Conservation (phyloP, 2,888 invertebrate species). For the Ichneumoninae sp. region DNA sequence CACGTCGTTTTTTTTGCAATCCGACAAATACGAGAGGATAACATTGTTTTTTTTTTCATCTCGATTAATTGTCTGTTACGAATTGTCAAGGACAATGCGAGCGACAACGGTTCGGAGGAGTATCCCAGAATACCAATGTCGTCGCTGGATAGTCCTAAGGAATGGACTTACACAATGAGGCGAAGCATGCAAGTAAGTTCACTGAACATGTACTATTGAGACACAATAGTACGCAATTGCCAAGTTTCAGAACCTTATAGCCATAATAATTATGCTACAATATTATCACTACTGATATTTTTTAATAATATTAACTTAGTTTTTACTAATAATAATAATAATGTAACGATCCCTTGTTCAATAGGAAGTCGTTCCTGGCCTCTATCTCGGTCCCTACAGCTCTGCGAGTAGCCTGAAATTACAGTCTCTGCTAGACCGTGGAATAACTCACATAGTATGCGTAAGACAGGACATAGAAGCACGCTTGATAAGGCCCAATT, state of each 20-base stretch:
- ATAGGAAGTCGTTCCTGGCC: conserved; percentile 89
- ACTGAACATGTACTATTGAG: not conserved
- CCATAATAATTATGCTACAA: too few relatives aligned
- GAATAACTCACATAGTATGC: conserved; percentile 89
- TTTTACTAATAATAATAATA: not conserved
- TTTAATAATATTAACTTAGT: too few relatives aligned
- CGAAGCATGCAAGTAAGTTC: conserved; percentile 80
- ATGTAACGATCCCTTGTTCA: conserved; percentile 71
- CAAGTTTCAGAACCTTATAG: too few relatives aligned
- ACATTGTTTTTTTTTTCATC: not conserved
- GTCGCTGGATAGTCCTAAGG: conserved; percentile 73
- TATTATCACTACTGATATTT: too few relatives aligned
- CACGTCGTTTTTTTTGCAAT: not conserved
- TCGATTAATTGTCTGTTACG: not conserved
- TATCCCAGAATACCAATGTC: conserved; percentile 73
- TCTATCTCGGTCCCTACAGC: conserved; percentile 89
- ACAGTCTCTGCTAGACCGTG: conserved; percentile 85
- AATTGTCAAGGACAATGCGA: conserved; percentile 72
- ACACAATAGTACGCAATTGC: too few relatives aligned
- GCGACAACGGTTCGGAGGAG: conserved; percentile 73
- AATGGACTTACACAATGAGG: conserved; percentile 83
- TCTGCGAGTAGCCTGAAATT: conserved; percentile 87
- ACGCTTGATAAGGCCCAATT: conserved; percentile 88
- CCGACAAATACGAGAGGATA: not conserved
- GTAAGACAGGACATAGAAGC: conserved; percentile 88